Base-by-base conservation (phyloP, 2,888 invertebrate species). In the Catocala nupta region DNA sequence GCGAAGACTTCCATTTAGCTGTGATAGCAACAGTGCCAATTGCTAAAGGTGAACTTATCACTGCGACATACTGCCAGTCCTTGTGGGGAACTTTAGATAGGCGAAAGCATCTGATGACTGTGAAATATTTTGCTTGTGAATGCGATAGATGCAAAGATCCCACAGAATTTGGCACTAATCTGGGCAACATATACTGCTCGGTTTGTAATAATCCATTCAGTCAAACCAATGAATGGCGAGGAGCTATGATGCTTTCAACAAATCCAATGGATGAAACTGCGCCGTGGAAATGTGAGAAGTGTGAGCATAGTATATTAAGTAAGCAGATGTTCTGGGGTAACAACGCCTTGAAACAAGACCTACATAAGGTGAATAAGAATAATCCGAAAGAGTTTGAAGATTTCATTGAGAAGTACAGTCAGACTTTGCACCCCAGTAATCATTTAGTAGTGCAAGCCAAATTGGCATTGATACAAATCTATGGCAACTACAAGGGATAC, bases 71-170 rank as follows among this genome's bases (percentile, higher is more conserved):
- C 80, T 96, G 97, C 0, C 96, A 97, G 83, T 94, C 96, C 0
- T 84, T 97, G 51, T 95, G 96, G 91, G 96, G 96, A 12, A 97
- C 97, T 1, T 88, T 96, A 12, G 95, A 96, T 65, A 90, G 97
- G 53, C 89, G 96, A 71, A 90, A 94, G 72, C 95, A 96, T 85
- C 87, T 97, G 5, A 92, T 90, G 72, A 91, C 90, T 56, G 91
- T 93, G 2, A 97, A 97, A 87, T 96, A 96, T 82, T 97, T 97
- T 72, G 95, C 95, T 55, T 97, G 97, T 78, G 88, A 88, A 47
- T 97, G 97, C 74, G 86, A 89, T 0, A 92, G 97, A 65, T 97
- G 97, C 78, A 86, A 83, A 36, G 97, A 97, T 88, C 96, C 96
- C 5, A 96, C 96, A 0, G 97, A 97, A 83, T 85, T 96, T 51